Evolutionary conservation across 2,888 invertebrate genomes (phyloP).

Genomic region (Coenonympha glycerion): DNA sequence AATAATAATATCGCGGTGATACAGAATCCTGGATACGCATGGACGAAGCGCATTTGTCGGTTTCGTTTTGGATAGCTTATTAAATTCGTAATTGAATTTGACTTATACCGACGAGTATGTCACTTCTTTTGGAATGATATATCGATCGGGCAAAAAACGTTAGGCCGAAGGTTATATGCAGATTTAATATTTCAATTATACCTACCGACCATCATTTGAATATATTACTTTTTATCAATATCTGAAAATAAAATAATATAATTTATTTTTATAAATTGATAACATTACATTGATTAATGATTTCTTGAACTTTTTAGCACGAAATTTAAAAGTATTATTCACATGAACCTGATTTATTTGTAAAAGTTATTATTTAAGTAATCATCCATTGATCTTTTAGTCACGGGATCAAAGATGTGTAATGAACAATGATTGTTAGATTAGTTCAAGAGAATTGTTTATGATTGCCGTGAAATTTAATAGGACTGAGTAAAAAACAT

Average conservation of each 20-base stretch:
- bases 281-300: not conserved
- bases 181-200: conserved; percentile 1
- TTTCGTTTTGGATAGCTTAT: no score
- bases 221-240: not conserved
- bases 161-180: not conserved
- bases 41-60: no score
- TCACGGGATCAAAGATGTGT: not conserved
- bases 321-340: no score
- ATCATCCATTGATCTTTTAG: not conserved
- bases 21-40: no score
- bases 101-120: no score
- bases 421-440: not conserved
- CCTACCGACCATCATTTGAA: not conserved
- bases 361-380: not conserved
- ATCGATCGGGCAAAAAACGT: not conserved
- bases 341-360: not conserved
- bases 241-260: not conserved
- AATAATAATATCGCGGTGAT: no score
- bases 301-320: not conserved
- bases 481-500: not conserved
- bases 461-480: not conserved
- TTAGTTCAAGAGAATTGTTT: not conserved
- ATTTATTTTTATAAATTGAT: not conserved
- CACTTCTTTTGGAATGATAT: not conserved
- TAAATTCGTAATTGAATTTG: no score